A percentile compares a stretch with the other conserved stretches of the same genome.
phyloP scores from a whole-genome alignment of 2,797 vertebrate species.

The Pangasius sanitwongsei region DNA sequence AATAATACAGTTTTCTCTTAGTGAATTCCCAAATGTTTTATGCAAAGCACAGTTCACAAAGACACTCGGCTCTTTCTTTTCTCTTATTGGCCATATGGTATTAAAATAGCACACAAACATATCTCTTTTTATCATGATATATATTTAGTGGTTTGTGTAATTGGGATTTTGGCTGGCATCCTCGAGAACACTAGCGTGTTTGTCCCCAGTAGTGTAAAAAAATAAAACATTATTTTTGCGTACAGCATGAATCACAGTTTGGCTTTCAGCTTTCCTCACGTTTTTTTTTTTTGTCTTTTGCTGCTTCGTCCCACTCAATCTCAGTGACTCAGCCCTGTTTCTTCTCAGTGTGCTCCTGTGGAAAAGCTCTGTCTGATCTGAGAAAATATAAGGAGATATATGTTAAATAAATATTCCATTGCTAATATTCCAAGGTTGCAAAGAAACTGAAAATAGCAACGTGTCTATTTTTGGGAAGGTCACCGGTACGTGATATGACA shows the following conservation, averaged over 20 bases:
- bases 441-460: background rate
- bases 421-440: background rate
- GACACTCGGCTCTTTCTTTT: background rate
- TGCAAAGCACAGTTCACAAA: background rate
- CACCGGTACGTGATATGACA: background rate
- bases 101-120: slow-evolving; percentile 33
- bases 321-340: slow-evolving; percentile 25
- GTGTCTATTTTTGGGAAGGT: background rate
- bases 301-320: slow-evolving; percentile 22
- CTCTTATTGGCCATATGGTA: background rate
- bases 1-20: background rate
- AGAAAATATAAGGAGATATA: background rate
- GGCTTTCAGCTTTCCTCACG: slow-evolving; percentile 10
- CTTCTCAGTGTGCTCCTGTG: slow-evolving; percentile 16
- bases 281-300: background rate
- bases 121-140: slow-evolving; percentile 12
- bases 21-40: background rate
- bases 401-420: background rate
- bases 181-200: slow-evolving; percentile 17
- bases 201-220: slow-evolving; percentile 17
- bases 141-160: slow-evolving; percentile 37
- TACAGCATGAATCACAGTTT: slow-evolving; percentile 44
- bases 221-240: slow-evolving; percentile 17
- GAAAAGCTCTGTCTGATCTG: background rate
- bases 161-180: background rate